Evolutionary conservation across 2,113 vertebrate species (phyloP).

Genomic region (Fukomys damarensis): DNA sequence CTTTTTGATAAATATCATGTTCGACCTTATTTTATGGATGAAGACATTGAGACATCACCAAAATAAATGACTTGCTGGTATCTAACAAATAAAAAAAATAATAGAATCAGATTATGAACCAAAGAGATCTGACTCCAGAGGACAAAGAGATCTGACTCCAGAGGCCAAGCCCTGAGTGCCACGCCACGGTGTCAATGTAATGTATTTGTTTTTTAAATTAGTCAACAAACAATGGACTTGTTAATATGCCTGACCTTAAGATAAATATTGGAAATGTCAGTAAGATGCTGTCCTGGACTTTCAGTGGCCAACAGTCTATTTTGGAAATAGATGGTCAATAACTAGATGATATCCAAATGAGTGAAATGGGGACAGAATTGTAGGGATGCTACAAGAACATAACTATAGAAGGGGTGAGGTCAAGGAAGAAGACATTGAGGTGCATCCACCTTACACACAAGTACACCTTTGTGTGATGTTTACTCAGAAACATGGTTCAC

Average conservation of each 20-base stretch:
- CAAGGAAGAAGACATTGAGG: not conserved
- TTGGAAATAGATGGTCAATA: not conserved
- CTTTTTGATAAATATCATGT: not conserved
- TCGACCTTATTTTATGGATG: not conserved
- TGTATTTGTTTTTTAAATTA: not conserved
- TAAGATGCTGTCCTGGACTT: not conserved
- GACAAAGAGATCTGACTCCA: not conserved
- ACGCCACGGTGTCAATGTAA: not conserved
- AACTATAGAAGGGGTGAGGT: not conserved
- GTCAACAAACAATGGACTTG: constrained; percentile 1
- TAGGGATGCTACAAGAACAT: not conserved
- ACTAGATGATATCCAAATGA: not conserved
- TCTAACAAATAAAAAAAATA: not conserved
- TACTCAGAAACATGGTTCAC: not conserved
- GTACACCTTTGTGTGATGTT: not conserved
- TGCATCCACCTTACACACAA: not conserved
- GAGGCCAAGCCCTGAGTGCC: not conserved
- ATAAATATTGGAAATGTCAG: not conserved
- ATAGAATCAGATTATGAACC: not conserved
- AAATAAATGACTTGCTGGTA: not conserved
- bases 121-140: not conserved
- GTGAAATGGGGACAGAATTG: not conserved
- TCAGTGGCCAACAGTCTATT: not conserved
- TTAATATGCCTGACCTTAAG: not conserved
- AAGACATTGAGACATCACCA: not conserved